These are phyloP conservation scores for Tiliacea aurago DNA, from an alignment of 2,888 invertebrate species.

Conservation along the genomic window DNA sequence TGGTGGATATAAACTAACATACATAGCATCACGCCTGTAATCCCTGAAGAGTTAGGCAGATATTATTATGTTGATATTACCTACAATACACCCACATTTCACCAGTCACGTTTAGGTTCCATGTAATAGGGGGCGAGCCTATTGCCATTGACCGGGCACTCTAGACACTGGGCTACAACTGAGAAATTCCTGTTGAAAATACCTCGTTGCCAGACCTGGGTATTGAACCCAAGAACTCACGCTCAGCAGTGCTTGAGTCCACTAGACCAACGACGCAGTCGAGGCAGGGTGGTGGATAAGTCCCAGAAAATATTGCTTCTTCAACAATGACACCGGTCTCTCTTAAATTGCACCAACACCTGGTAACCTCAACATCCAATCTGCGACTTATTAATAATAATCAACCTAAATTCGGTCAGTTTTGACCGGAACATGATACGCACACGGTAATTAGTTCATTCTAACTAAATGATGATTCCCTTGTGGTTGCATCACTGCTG, in stretches of 20 bases:
- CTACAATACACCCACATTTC: too few relatives aligned
- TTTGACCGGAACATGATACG: constrained; percentile 21
- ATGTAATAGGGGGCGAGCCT: too few relatives aligned
- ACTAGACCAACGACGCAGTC: neutral
- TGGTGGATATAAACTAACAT: too few relatives aligned
- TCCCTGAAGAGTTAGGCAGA: too few relatives aligned
- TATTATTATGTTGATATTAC: too few relatives aligned
- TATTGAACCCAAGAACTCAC: neutral
- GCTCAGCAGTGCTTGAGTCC: neutral
- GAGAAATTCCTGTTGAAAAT: too few relatives aligned
- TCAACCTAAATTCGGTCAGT: constrained; percentile 18
- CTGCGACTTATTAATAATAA: constrained; percentile 32
- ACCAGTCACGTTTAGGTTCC: too few relatives aligned
- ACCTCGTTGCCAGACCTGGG: neutral
- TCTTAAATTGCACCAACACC: neutral
- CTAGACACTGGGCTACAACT: too few relatives aligned
- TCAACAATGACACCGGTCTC: neutral
- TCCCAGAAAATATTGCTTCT: neutral
- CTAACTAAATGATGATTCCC: constrained; percentile 45
- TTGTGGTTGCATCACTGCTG: constrained; percentile 23
- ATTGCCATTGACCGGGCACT: too few relatives aligned
- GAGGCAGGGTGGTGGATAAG: neutral
- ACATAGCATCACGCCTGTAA: too few relatives aligned
- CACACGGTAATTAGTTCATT: constrained; percentile 23
- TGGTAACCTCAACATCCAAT: constrained; percentile 17